Conservation (phyloP, 2,888 invertebrate species). For the Odontothrips loti region DNA sequence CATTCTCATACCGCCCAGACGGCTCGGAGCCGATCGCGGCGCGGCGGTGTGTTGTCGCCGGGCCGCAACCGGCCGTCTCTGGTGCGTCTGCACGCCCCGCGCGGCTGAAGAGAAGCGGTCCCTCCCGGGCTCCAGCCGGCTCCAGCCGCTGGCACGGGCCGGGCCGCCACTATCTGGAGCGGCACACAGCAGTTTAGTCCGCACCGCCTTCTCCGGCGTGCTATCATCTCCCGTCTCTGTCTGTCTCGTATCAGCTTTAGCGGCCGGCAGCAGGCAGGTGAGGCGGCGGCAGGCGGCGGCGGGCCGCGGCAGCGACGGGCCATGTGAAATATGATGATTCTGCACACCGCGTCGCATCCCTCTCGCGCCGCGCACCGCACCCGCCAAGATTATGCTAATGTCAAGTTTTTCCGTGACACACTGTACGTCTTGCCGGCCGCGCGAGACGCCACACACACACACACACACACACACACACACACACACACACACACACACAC, state of each 20-base stretch:
- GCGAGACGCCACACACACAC: neutral
- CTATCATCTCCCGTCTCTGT: too few relatives aligned
- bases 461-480: neutral
- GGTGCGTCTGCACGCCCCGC: too few relatives aligned
- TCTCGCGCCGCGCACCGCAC: neutral
- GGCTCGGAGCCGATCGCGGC: too few relatives aligned
- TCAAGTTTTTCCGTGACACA: conserved; percentile 4
- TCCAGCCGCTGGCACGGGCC: too few relatives aligned
- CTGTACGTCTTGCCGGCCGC: conserved; percentile 13
- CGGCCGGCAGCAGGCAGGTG: neutral
- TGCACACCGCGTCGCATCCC: neutral
- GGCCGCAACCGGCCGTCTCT: too few relatives aligned
- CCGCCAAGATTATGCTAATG: conserved; percentile 6
- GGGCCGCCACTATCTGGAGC: too few relatives aligned
- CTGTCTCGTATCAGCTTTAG: too few relatives aligned
- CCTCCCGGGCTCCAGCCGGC: too few relatives aligned
- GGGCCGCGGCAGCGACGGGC: neutral
- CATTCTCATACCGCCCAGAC: neutral
- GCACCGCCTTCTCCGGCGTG: too few relatives aligned
- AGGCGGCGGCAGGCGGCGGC: neutral
- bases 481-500: neutral
- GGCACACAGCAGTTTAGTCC: too few relatives aligned
- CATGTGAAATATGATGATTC: conserved; percentile 25
- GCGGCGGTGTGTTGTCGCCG: too few relatives aligned
- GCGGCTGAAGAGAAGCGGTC: too few relatives aligned